A percentile compares a stretch with the other conserved stretches of the same genome.
Conservation (phyloP, 2,113 vertebrate genomes). For the Eptatretus burgeri region DNA sequence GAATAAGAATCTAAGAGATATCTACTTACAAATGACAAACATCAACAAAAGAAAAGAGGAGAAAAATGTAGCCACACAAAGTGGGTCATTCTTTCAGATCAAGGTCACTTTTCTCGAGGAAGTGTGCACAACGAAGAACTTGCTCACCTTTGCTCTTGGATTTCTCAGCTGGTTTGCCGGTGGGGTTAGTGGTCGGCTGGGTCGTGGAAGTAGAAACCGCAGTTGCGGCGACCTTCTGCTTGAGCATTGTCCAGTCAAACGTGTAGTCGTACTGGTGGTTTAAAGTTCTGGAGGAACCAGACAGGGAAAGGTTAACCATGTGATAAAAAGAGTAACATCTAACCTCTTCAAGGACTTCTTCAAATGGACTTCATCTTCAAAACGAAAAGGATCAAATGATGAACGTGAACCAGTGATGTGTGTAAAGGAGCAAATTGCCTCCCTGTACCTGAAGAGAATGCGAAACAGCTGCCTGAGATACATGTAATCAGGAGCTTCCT, state of each 20-base stretch:
- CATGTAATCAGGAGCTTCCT: conserved; percentile 98
- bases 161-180: conserved; percentile 99
- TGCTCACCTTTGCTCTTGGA: conserved; percentile 61
- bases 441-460: conserved; percentile 64
- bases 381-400: background rate
- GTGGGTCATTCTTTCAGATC: too few relatives aligned
- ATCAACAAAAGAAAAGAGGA: too few relatives aligned
- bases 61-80: too few relatives aligned
- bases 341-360: background rate
- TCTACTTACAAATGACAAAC: too few relatives aligned
- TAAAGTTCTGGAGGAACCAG: conserved; percentile 37
- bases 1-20: too few relatives aligned
- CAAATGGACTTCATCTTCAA: background rate
- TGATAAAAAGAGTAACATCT: background rate
- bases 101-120: too few relatives aligned
- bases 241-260: conserved; percentile 99
- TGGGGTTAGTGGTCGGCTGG: conserved; percentile 98
- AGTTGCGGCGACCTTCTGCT: conserved; percentile 98
- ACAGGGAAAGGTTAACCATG: background rate
- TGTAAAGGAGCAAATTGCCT: background rate
- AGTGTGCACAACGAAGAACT: too few relatives aligned
- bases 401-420: background rate
- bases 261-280: conserved; percentile 99
- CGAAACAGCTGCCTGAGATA: conserved; percentile 96
- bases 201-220: conserved; percentile 83